These are phyloP conservation scores for Casuarius casuarius DNA, from an alignment of 2,113 vertebrate genomes.

Conservation along the genomic window DNA sequence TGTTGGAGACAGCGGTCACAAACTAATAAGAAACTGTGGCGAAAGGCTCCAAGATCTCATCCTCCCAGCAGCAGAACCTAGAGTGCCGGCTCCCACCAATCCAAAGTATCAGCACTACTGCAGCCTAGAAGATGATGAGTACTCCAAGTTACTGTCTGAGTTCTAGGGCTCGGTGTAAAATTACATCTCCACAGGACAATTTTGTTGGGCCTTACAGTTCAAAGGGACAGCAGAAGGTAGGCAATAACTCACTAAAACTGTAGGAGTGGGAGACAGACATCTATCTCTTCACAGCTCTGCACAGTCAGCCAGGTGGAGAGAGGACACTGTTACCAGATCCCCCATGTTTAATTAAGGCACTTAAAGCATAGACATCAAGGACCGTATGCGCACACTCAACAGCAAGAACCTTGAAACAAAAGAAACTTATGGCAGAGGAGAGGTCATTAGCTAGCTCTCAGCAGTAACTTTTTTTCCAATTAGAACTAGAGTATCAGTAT, in stretches of 20 bases:
- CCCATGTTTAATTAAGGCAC: neutral
- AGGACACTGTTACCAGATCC: neutral
- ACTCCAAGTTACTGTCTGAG: neutral
- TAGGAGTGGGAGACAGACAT: fast-evolving
- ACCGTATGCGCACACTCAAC: neutral
- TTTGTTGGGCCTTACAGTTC: neutral
- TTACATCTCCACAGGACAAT: neutral
- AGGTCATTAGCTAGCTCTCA: neutral
- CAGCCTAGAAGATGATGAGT: neutral
- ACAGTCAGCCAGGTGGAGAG: neutral
- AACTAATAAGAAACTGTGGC: neutral
- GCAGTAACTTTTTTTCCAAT: neutral
- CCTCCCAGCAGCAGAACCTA: neutral
- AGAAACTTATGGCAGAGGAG: neutral
- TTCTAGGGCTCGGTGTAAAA: neutral
- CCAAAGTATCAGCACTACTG: neutral
- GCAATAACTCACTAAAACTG: neutral
- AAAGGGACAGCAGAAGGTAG: neutral
- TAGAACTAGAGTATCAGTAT: neutral
- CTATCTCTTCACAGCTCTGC: neutral
- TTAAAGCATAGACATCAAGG: neutral
- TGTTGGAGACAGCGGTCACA: neutral
- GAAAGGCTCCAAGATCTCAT: neutral
- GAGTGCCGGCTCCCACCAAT: neutral
- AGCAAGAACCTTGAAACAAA: neutral